Percentiles rank a stretch among this genome's conserved stretches.
Conservation (phyloP, 2,888 invertebrate species). For the Plagodis dolabraria region DNA sequence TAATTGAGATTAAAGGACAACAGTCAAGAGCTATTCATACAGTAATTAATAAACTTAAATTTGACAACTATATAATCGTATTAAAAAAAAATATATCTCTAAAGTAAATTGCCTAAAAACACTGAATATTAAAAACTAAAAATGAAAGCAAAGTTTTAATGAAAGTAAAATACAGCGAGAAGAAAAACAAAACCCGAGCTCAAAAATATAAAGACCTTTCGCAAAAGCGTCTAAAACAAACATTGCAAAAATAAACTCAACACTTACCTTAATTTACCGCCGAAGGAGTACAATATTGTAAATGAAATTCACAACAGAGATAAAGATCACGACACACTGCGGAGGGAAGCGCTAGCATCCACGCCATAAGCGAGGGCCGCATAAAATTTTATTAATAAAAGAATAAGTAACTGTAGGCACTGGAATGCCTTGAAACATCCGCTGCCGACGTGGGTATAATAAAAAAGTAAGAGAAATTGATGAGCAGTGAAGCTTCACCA, state of each 20-base stretch:
- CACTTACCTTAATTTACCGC: constrained; percentile 24
- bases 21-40: too few relatives aligned
- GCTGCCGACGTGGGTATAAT: constrained; percentile 62
- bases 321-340: constrained; percentile 22
- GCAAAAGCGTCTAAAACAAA: background rate
- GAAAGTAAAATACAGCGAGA: background rate
- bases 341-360: constrained; percentile 10
- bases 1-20: too few relatives aligned
- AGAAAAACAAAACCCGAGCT: background rate
- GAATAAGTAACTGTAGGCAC: constrained; percentile 63
- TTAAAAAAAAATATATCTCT: too few relatives aligned
- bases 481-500: constrained; percentile 49
- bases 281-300: constrained; percentile 28
- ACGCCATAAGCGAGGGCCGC: constrained; percentile 49
- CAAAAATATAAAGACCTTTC: background rate
- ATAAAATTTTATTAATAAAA: constrained; percentile 78
- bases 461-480: constrained; percentile 71
- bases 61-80: too few relatives aligned
- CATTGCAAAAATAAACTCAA: constrained; percentile 15
- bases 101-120: too few relatives aligned
- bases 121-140: background rate
- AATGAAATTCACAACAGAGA: constrained; percentile 25
- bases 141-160: background rate
- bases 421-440: constrained; percentile 63
- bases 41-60: too few relatives aligned